phyloP scores from a whole-genome alignment of 2,888 invertebrate genomes.

The Nephrotoma flavescens region DNA sequence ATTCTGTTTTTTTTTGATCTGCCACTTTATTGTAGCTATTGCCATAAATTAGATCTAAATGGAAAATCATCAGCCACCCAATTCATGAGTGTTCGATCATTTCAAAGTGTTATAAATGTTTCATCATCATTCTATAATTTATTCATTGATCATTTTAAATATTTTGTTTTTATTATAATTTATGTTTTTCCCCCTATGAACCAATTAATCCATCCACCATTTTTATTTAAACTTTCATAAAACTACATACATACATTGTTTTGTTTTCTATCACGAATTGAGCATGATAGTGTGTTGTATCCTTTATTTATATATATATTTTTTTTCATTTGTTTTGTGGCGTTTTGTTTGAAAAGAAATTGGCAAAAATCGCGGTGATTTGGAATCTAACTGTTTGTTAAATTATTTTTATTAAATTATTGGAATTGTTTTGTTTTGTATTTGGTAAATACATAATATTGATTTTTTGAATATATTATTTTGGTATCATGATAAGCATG shows the following conservation, averaged over 20 bases:
- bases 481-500: not conserved
- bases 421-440: not conserved
- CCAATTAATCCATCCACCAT: not conserved
- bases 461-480: not conserved
- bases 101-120: not conserved
- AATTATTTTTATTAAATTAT: not conserved
- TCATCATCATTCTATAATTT: not conserved
- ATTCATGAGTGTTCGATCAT: not conserved
- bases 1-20: not conserved
- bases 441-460: not conserved
- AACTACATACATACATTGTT: not conserved
- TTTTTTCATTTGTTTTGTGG: not conserved
- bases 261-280: not conserved
- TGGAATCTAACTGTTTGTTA: not conserved
- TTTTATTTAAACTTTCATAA: not conserved
- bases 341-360: not conserved
- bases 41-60: not conserved
- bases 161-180: not conserved
- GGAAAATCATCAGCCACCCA: not conserved
- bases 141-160: not conserved
- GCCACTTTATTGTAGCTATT: not conserved
- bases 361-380: not conserved
- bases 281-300: not conserved
- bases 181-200: not conserved
- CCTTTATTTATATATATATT: not conserved